Evolutionary conservation across 2,797 vertebrate genomes (phyloP), one percentile per base, ranked within the genome.

Genomic region (Phoeniculus purpureus): DNA sequence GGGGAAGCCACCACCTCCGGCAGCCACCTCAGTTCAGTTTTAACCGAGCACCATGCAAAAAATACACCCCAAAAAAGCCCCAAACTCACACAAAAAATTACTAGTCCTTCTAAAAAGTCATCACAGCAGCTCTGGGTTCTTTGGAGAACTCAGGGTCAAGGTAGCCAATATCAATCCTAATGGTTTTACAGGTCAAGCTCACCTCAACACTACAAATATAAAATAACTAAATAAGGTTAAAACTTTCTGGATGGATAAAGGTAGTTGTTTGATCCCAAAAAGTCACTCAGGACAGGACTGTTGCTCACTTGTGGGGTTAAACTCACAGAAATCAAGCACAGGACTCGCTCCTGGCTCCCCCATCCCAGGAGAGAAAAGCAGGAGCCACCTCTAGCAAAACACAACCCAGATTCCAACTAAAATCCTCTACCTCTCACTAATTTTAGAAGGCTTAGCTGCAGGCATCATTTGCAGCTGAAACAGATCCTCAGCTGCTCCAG

Each of bases 401-500:
- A 43, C 72, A 87, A 34, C 48, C n/a, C 3, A 61, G 26, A 29
- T 37, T 52, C 45, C 25, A 23, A 73, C 13, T 0, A 0, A 73
- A 89, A 62, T 25, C 76, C 90, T 52, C 26, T 3, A 0, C 2
- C 56, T 37, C 64, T 48, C 72, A 4, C 76, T 91, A 17, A 89
- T 73, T 82, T 66, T 16, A 82, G 76, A 17, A 37, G 20, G 55
- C 51, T 58, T 3, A 10, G 86, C 34, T 18, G 8, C 40, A 3
- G 1, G 55, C 71, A 60, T 10, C 1, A 1, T 2, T 27, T 75
- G 67, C 40, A 60, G n/a, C 51, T 17, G 31, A 37, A 37, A 34
- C 32, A 48, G 71, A 40, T 78, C 89, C 89, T 66, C 66, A 19
- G 85, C 87, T 71, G 81, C 80, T 74, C 32, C 67, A 81, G 92